Evolutionary conservation across 2,888 invertebrate genomes (phyloP), one percentile per base, ranked within the genome.

Genomic region (Eucriotettix oculatus): DNA sequence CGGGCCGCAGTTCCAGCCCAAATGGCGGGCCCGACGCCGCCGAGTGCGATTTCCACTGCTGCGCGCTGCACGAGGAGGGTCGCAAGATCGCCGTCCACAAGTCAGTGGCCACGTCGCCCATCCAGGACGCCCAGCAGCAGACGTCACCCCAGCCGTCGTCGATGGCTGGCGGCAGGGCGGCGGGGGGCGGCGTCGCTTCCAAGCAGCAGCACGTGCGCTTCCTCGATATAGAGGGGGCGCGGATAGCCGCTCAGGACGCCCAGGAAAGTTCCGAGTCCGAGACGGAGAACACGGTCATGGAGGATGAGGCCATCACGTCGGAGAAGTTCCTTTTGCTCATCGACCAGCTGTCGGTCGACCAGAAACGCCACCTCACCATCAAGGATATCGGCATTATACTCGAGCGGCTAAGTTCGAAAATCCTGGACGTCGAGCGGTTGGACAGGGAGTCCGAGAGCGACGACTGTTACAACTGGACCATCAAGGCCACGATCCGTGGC

Each of bases 381-480:
- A 93, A 93, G 75, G 94, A 94, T 75, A 93, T 94, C 75, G 94
- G 94, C 66, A 90, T 94, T 73, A 94, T 94, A 71, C 80, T 94
- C 68, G 94, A 94, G 75, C 80, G 93, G 69, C 83, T 94, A 69
- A 91, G 86, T 75, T 91, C 92, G 63, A 94, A 93, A 77, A 94
- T 94, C 68, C 80, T 94, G 66, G 94, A 94, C 77, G 93, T 94
- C 67, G 93, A 94, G 77, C 82, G 91, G 67, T 78, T 94, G 67
- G 92, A 93, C 74, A 82, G 94, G 62, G 93, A 94, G 74, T 88
- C 87, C 68, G 93, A 93, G 74, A 90, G 90, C 73, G 90, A 90
- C 75, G 92, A 93, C 75, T 91, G 91, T 73, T 91, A 91, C 80
- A 92, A 93, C 76, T 94, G 94, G 94, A 93, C 93, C 75, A 94